Evolutionary conservation across 2,113 vertebrate genomes (phyloP).

Genomic region (Patagioenas fasciata): DNA sequence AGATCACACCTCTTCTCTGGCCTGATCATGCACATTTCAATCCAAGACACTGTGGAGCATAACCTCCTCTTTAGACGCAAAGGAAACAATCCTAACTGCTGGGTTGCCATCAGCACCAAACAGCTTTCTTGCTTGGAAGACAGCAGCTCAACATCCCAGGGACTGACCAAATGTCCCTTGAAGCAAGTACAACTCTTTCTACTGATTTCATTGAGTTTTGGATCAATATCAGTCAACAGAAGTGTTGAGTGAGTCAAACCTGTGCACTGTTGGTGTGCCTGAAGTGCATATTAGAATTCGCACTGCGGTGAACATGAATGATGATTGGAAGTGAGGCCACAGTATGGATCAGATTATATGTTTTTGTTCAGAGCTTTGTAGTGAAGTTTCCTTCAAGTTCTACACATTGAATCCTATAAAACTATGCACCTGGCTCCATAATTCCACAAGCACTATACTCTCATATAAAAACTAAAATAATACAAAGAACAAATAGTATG

Average conservation of each 20-base stretch:
- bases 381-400: neutral
- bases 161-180: neutral
- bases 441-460: neutral
- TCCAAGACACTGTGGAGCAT: neutral
- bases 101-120: neutral
- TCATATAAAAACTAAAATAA: neutral
- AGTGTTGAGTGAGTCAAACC: neutral
- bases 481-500: neutral
- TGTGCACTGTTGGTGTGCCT: neutral
- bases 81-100: neutral
- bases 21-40: neutral
- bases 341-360: neutral
- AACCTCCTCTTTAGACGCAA: neutral
- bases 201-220: neutral
- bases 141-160: neutral
- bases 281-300: neutral
- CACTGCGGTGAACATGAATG: neutral
- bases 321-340: neutral
- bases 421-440: neutral
- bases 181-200: neutral
- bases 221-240: neutral
- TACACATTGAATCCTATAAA: neutral
- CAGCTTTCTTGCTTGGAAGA: neutral
- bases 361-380: neutral
- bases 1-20: neutral